Base-by-base conservation (phyloP, 1,140 invertebrate species). In the Pseudomyrmex sp. region DNA sequence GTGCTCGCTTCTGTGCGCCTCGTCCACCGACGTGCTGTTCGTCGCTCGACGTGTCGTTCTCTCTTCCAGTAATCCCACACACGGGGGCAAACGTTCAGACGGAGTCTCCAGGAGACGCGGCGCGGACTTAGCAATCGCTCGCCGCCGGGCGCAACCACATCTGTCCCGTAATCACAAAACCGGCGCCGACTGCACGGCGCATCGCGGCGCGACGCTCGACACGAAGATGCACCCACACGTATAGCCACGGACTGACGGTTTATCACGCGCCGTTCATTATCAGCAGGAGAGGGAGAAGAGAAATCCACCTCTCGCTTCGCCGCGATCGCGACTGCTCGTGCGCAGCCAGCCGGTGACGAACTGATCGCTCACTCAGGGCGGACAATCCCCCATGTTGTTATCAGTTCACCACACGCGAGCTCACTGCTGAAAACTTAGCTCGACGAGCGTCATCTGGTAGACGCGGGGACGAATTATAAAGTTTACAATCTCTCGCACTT, bases 211-310 rank as follows among this genome's bases (percentile, higher is more conserved):
- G 23, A 85, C 75, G 75, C 80, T 86, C 88, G 83, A 35, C 35
- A 35, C 87, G 80, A 76, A 88, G 66, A 90, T 88, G 84, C 84
- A 90, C 83, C 66, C 88, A 85, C 84, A 46, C 62, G 62, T 23
- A 56, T 82, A 35, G 35, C 35, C 44, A 73, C 82, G 77, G 70
- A 91, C 87, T 91, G 91, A 90, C 88, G 20, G 90, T 89, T 87
- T 89, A 88, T 85, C 87, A 87, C 85, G 90, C 86, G 79, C 84
- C 77, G 85, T 88, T 89, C 88, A 91, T 88, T 88, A 89, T 88
- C 88, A 83, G 80, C 12, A 35, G 54, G 9, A 58, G 46, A 26
- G 72, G 44, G 70, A 46, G 18, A 73, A 10, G 10, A 18, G 2
- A 20, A 88, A 83, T 72, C 82, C 77, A 59, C 23, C 44, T 56